A percentile compares a stretch with the other conserved stretches of the same genome.
Evolutionary conservation across 2,113 vertebrate species (phyloP).

Genomic region (Bambusicola thoracicus): DNA sequence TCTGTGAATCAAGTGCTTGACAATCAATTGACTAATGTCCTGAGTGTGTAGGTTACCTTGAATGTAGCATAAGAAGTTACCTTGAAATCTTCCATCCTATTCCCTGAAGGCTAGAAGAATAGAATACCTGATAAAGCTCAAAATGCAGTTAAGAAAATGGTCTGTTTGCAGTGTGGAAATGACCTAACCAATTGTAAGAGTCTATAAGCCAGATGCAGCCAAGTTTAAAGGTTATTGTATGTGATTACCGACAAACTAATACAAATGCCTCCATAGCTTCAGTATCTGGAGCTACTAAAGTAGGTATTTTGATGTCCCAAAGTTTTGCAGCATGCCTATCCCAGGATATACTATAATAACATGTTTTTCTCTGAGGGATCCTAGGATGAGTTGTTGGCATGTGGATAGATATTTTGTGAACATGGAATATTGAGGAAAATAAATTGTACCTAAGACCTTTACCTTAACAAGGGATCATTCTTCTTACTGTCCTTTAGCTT

Average conservation of each 20-base stretch:
- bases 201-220: neutral
- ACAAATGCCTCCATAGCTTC: neutral
- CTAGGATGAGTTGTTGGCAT: neutral
- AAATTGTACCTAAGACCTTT: neutral
- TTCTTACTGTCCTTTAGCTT: neutral
- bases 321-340: neutral
- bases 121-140: neutral
- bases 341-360: neutral
- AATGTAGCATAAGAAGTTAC: neutral
- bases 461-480: neutral
- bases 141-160: neutral
- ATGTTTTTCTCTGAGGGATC: neutral
- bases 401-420: neutral
- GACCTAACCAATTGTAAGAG: neutral
- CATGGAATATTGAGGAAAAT: neutral
- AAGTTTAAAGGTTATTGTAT: neutral
- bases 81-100: neutral
- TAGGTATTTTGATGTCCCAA: neutral
- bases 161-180: neutral
- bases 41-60: neutral
- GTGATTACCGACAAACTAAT: neutral
- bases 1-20: slow-evolving; percentile 15
- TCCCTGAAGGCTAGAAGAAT: neutral
- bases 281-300: neutral
- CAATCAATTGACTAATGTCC: neutral